Conservation (phyloP, 2,888 invertebrate species). For the Spisula solida region DNA sequence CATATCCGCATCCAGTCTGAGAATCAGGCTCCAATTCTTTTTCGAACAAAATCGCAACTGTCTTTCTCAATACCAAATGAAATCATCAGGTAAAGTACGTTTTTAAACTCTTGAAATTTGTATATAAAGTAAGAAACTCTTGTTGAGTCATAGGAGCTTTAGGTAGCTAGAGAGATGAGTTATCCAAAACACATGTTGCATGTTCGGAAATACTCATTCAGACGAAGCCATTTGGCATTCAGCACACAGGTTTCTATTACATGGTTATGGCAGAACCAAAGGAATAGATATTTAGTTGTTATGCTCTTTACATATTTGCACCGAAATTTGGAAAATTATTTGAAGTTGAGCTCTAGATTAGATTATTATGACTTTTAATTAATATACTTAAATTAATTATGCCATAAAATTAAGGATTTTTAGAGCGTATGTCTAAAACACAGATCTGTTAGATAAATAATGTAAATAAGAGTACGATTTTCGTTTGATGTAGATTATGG, state of each 20-base stretch:
- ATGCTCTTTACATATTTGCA: neutral
- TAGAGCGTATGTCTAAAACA: neutral
- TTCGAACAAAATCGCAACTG: neutral
- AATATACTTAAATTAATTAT: neutral
- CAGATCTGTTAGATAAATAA: neutral
- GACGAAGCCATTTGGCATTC: constrained; percentile 5
- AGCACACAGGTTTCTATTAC: neutral
- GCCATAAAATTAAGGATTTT: neutral
- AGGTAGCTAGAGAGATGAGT: neutral
- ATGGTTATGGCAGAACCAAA: neutral
- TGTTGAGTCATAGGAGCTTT: neutral
- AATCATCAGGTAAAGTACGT: neutral
- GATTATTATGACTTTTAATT: neutral
- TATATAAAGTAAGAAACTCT: neutral
- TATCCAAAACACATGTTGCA: constrained; percentile 10
- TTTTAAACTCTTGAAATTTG: neutral
- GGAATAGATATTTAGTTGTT: neutral
- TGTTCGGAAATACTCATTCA: neutral
- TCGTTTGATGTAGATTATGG: neutral
- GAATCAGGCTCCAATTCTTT: neutral
- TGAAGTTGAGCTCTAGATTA: neutral
- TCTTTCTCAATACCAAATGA: neutral
- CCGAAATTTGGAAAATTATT: neutral
- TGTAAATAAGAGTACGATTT: neutral
- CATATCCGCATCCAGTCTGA: too few species aligned